Base-by-base conservation (phyloP, 2,797 vertebrate species). In the Eidolon dupreanum region DNA sequence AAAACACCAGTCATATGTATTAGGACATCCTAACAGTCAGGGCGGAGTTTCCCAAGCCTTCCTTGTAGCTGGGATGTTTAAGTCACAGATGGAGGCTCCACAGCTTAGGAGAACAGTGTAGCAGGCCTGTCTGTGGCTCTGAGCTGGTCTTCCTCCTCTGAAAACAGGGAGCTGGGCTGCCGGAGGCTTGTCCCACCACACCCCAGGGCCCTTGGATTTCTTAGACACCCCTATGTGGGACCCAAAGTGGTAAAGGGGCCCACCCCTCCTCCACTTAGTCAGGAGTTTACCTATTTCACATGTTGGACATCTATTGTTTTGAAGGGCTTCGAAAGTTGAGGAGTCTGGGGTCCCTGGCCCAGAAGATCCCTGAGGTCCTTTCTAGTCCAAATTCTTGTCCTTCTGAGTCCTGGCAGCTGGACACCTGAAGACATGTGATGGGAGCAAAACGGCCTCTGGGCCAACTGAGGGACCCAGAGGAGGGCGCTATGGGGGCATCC, bases 391-490 rank as follows among this genome's bases (percentile, higher is more conserved):
- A 51, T 41, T 51, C 68, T 59, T 28, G 28, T 81, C 24, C 61
- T 86, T 26, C 24, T 65, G 10, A 46, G 17, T n/a, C 19, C 70
- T 24, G 24, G 83, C 36, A 46, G 20, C 20, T 28, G 38, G 28
- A 36, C 0, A 31, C 36, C n/a, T 59, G 28, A 5, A 66, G n/a
- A 75, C 33, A 65, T 57, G 17, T 11, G 9, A 63, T 6, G 16
- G 87, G 16, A 11, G 28, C 1, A 0, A 51, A 28, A 55, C 0
- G 0, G 38, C 46, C 46, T 51, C 65, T 63, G 46, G 19, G 70
- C 36, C 19, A 63, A 43, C 24, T 16, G 17, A 36, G 28, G 15
- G 55, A 12, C 4, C 41, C 2, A 1, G 17, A 87, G 22, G 10
- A 61, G 53, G 61, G 4, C 31, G 46, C 6, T 31, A n/a, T 26